Conservation (phyloP, 2,113 vertebrate species). For the Pogonocichla stellata region DNA sequence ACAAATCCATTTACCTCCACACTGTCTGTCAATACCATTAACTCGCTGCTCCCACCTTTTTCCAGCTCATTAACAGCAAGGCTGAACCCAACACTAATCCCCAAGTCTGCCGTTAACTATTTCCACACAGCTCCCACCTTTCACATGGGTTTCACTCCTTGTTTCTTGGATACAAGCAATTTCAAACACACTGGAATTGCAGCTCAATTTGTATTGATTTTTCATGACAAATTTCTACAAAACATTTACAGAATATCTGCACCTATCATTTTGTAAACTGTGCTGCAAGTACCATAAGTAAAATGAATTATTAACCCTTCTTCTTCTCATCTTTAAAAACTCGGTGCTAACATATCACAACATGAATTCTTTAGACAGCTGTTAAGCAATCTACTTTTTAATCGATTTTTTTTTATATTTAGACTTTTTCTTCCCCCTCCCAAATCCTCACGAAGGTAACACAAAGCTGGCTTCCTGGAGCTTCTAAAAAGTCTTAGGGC, state of each 20-base stretch:
- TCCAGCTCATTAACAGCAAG: conserved; percentile 29
- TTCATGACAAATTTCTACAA: background rate
- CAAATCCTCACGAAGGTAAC: background rate
- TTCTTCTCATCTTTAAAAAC: background rate
- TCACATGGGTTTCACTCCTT: background rate
- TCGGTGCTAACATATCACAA: background rate
- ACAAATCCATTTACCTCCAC: conserved; percentile 21
- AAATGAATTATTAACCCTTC: conserved; percentile 6
- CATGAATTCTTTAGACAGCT: background rate
- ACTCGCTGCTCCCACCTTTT: background rate
- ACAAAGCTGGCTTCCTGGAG: background rate
- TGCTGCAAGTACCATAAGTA: background rate
- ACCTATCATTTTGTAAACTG: background rate
- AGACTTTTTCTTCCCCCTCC: background rate
- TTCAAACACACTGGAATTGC: background rate
- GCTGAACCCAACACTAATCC: background rate
- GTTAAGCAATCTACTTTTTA: background rate
- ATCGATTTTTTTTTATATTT: background rate
- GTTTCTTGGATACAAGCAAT: background rate
- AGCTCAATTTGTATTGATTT: background rate
- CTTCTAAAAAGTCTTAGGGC: background rate
- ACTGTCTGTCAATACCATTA: conserved; percentile 23
- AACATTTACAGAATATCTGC: background rate
- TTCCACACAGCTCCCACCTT: background rate
- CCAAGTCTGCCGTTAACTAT: background rate